phyloP scores from a whole-genome alignment of 1,140 invertebrate species.

The Oreohelix idahoensis region DNA sequence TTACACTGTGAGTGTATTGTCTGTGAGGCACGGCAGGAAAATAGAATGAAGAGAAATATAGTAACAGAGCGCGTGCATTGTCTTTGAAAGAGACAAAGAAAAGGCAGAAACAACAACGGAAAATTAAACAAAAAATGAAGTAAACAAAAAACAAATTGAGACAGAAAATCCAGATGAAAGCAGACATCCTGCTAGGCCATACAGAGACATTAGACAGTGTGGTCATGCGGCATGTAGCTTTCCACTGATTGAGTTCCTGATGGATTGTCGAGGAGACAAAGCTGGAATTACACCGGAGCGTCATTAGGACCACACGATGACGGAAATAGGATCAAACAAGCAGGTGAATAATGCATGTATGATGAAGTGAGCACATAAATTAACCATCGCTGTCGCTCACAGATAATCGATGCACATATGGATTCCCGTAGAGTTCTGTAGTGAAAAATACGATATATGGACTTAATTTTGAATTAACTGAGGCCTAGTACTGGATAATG shows the following conservation, averaged over 20 bases:
- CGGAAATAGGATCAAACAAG: conserved; percentile 19
- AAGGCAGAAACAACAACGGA: neutral
- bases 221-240: neutral
- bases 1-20: too few species aligned
- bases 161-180: neutral
- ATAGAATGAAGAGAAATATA: too few species aligned
- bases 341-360: conserved; percentile 2
- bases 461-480: neutral
- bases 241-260: neutral
- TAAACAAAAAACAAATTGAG: neutral
- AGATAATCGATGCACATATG: neutral
- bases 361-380: neutral
- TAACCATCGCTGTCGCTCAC: neutral
- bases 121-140: neutral
- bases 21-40: too few species aligned
- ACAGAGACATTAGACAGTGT: neutral
- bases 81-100: neutral
- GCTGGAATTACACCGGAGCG: conserved; percentile 17
- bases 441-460: neutral
- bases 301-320: neutral
- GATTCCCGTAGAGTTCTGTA: neutral
- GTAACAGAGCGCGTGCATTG: too few species aligned
- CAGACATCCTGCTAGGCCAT: neutral
- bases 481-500: neutral
- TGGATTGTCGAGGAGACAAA: conserved; percentile 12